Percentiles rank a stretch among this genome's conserved stretches.
Evolutionary conservation across 2,113 vertebrate species (phyloP).

Genomic region (Physeter macrocephalus): DNA sequence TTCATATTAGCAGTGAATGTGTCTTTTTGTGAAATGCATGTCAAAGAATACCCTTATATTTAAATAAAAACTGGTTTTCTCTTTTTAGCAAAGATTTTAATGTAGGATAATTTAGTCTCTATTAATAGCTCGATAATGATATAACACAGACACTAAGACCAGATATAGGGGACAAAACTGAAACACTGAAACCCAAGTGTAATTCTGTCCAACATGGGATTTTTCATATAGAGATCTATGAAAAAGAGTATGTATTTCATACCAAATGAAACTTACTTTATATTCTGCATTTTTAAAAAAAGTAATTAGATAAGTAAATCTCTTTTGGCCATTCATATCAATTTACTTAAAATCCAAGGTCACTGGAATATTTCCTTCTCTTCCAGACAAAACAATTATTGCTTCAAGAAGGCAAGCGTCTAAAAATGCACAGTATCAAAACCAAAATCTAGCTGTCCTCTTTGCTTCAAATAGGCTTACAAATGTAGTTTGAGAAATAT

Average conservation of each 20-base stretch:
- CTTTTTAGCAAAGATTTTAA: background rate
- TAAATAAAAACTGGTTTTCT: constrained; percentile 3
- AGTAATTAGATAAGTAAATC: background rate
- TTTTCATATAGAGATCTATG: background rate
- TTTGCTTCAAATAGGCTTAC: background rate
- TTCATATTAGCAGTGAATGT: background rate
- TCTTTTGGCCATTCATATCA: background rate
- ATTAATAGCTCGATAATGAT: background rate
- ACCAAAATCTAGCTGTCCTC: background rate
- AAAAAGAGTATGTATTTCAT: background rate
- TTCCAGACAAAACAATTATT: constrained; percentile 6
- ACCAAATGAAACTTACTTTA: background rate
- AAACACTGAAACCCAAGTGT: background rate
- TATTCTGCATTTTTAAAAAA: constrained; percentile 11
- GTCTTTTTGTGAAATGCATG: background rate
- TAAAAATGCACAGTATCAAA: background rate
- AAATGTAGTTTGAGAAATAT: background rate
- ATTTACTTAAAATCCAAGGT: constrained; percentile 21
- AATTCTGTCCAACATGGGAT: background rate
- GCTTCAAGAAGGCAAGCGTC: background rate
- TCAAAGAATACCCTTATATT: background rate
- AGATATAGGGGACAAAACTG: background rate
- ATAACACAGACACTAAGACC: background rate
- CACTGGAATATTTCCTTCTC: background rate
- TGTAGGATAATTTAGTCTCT: background rate